Percentiles rank a stretch among this genome's conserved stretches.
These are phyloP conservation scores for Coturnix japonica DNA, from an alignment of 2,113 vertebrate species.

Conservation along the genomic window DNA sequence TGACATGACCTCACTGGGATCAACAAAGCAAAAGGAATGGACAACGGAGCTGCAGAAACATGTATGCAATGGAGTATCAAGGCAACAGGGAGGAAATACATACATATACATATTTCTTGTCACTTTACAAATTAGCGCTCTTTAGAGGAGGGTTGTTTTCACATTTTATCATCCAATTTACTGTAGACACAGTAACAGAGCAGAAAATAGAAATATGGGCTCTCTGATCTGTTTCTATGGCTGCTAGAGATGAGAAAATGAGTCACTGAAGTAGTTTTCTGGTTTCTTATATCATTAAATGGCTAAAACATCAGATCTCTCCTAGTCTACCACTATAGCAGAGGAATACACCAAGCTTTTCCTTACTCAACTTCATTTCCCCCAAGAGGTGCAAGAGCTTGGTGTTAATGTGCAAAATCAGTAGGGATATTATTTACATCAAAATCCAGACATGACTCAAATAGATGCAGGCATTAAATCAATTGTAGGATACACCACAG, in stretches of 20 bases:
- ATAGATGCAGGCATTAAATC: background rate
- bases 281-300: background rate
- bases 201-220: background rate
- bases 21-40: background rate
- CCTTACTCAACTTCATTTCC: background rate
- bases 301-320: background rate
- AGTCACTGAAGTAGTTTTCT: background rate
- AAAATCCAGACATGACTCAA: background rate
- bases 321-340: background rate
- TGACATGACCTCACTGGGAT: background rate
- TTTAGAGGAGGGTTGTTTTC: background rate
- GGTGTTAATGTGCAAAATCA: background rate
- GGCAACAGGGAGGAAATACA: background rate
- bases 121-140: background rate
- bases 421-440: background rate
- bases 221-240: background rate
- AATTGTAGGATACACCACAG: background rate
- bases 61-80: background rate
- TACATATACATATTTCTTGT: background rate
- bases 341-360: background rate
- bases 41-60: background rate
- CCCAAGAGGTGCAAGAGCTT: background rate
- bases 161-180: background rate
- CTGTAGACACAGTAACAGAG: background rate
- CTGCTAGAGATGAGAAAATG: background rate